phyloP scores from a whole-genome alignment of 2,888 invertebrate genomes.

The Cyclophora albipunctata region DNA sequence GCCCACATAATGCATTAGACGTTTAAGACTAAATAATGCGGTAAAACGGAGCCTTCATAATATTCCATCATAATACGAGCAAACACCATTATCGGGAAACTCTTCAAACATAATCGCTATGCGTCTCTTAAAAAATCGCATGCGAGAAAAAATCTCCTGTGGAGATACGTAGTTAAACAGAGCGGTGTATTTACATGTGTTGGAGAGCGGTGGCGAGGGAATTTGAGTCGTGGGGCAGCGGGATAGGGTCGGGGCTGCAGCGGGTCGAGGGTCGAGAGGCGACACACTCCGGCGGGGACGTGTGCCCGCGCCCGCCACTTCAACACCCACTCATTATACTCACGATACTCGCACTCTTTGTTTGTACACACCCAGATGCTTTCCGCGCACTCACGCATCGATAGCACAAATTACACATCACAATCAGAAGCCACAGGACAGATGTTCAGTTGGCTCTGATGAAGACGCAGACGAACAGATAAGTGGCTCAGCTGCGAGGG shows the following conservation, averaged over 20 bases:
- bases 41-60: conserved; percentile 4
- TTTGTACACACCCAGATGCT: conserved; percentile 2
- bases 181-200: conserved; percentile 21
- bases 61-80: conserved; percentile 15
- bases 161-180: conserved; percentile 31
- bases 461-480: too few species aligned
- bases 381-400: conserved; percentile 4
- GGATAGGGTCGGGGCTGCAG: background rate
- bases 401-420: too few species aligned
- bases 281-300: conserved; percentile 4
- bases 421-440: too few species aligned
- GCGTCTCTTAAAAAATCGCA: conserved; percentile 18
- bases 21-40: too few species aligned
- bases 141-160: conserved; percentile 25
- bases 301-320: conserved; percentile 7
- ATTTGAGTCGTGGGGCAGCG: background rate
- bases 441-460: too few species aligned
- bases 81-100: conserved; percentile 37
- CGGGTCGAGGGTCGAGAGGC: background rate
- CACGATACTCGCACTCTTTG: conserved; percentile 2
- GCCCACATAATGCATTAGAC: too few species aligned
- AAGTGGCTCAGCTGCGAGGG: background rate
- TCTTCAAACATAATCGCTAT: conserved; percentile 26
- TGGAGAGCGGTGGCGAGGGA: background rate
- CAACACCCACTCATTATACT: conserved; percentile 5